phyloP scores from a whole-genome alignment of 2,888 invertebrate genomes.

The Perizoma affinitatum region DNA sequence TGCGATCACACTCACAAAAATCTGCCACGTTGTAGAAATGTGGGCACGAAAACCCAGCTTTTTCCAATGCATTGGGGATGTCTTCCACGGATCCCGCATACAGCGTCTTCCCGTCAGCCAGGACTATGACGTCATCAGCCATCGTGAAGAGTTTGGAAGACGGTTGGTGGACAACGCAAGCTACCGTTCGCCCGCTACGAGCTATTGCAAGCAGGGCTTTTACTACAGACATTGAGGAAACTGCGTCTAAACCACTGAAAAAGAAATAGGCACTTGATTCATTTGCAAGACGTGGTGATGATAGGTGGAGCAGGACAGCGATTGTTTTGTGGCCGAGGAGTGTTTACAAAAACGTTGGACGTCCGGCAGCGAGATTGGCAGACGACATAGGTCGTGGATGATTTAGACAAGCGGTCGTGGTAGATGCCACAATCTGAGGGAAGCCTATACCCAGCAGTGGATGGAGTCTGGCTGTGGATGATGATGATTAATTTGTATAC shows the following conservation, averaged over 20 bases:
- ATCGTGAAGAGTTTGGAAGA: slow-evolving; percentile 89
- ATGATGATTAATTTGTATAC: too few species aligned
- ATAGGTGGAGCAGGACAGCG: too few species aligned
- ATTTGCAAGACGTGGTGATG: too few species aligned
- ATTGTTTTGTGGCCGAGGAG: too few species aligned
- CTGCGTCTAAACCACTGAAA: slow-evolving; percentile 85
- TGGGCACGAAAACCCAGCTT: slow-evolving; percentile 87
- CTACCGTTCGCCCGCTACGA: slow-evolving; percentile 86
- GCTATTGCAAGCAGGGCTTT: slow-evolving; percentile 86
- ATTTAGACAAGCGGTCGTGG: too few species aligned
- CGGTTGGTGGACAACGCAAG: slow-evolving; percentile 92
- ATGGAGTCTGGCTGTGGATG: too few species aligned
- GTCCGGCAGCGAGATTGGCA: too few species aligned
- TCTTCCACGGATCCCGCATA: slow-evolving; percentile 86
- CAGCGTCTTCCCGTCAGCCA: slow-evolving; percentile 87
- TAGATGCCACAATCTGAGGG: too few species aligned
- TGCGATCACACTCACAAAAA: slow-evolving; percentile 82
- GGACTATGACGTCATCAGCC: slow-evolving; percentile 89
- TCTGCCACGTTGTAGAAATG: slow-evolving; percentile 92
- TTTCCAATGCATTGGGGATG: slow-evolving; percentile 84
- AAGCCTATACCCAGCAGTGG: too few species aligned
- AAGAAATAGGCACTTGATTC: neutral
- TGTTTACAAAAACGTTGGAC: too few species aligned
- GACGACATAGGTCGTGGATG: too few species aligned
- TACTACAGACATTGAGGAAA: slow-evolving; percentile 88